These are phyloP conservation scores for Odiellus spinosus DNA, from an alignment of 2,888 invertebrate species.

Conservation along the genomic window DNA sequence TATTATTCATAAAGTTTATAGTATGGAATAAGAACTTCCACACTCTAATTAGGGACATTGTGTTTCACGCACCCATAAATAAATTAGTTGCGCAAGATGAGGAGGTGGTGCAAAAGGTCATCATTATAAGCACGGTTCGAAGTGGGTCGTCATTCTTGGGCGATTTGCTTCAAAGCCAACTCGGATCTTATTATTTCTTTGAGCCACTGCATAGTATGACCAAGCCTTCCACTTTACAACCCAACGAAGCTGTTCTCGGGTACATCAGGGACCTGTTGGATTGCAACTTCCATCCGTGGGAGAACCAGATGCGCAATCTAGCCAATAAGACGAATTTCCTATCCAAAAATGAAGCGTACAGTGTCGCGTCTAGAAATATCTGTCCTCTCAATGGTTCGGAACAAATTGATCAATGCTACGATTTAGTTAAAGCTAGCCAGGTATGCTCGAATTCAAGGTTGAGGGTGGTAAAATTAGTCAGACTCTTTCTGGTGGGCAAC, in stretches of 20 bases:
- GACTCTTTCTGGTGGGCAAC: slow-evolving; percentile 18
- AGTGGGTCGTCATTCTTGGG: slow-evolving; percentile 21
- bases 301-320: slow-evolving; percentile 12
- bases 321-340: slow-evolving; percentile 12
- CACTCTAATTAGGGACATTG: too few species aligned
- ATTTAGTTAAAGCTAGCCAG: slow-evolving; percentile 18
- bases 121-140: slow-evolving; percentile 14
- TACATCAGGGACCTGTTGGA: slow-evolving; percentile 11
- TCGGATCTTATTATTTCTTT: slow-evolving; percentile 23
- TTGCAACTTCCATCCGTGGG: slow-evolving; percentile 13
- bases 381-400: too few species aligned
- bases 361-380: slow-evolving; percentile 5
- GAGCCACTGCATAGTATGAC: slow-evolving; percentile 20
- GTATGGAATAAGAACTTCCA: too few species aligned
- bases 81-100: too few species aligned
- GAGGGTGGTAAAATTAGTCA: slow-evolving; percentile 22
- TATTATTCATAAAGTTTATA: too few species aligned
- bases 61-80: too few species aligned
- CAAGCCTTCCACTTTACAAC: too few species aligned
- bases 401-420: slow-evolving; percentile 3
- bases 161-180: slow-evolving; percentile 18
- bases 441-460: slow-evolving; percentile 21
- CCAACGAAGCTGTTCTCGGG: slow-evolving; percentile 4
- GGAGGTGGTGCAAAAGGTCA: slow-evolving; percentile 2
- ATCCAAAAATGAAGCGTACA: slow-evolving; percentile 18